A percentile compares a stretch with the other conserved stretches of the same genome.
Evolutionary conservation across 2,113 vertebrate species (phyloP).

Genomic region (Craseonycteris thonglongyai): DNA sequence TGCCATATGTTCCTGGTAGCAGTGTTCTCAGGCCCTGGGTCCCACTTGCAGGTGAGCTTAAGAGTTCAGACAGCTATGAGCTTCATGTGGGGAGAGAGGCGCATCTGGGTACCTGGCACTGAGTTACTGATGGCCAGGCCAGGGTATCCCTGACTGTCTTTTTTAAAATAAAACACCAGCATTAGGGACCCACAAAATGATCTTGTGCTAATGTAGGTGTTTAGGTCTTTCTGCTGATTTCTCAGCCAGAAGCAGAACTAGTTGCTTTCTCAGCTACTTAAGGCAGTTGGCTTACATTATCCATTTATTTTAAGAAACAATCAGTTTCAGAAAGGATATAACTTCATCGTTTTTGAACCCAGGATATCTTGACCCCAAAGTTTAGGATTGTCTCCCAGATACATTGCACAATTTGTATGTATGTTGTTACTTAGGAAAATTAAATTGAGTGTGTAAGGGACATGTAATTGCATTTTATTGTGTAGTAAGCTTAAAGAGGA

Average conservation of each 20-base stretch:
- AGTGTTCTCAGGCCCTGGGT: no score
- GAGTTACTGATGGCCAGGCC: background rate
- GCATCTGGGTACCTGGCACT: accelerated
- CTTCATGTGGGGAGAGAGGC: accelerated
- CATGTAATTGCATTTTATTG: accelerated
- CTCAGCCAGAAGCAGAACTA: background rate
- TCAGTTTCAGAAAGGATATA: background rate
- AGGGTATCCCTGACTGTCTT: background rate
- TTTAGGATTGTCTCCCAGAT: background rate
- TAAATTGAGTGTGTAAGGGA: no score
- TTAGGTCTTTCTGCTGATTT: background rate
- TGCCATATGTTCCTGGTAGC: background rate
- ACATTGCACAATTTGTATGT: background rate
- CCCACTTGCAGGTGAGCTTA: accelerated
- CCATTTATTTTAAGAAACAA: background rate
- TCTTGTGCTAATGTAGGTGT: background rate
- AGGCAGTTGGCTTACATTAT: background rate
- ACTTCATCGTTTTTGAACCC: background rate
- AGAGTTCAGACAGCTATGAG: accelerated
- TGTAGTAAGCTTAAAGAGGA: no score
- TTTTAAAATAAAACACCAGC: background rate
- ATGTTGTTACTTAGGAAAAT: background rate
- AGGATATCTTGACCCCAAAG: background rate
- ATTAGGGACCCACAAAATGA: background rate
- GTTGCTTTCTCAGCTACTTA: background rate